Conservation (phyloP, 1,140 invertebrate species). For the Scaptomyza hsui region DNA sequence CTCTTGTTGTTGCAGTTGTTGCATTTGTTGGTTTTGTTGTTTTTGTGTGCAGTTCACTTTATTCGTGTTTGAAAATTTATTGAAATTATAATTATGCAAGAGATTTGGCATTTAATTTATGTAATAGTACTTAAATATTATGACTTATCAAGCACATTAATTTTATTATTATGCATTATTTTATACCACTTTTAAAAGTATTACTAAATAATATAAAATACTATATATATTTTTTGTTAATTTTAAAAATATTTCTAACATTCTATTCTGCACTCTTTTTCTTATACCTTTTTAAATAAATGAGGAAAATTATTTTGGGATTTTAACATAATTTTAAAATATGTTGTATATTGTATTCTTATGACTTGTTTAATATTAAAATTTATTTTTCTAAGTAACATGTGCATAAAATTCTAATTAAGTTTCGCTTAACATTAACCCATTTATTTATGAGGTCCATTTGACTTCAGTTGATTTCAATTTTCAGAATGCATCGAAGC, state of each 20-base stretch:
- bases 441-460: neutral
- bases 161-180: neutral
- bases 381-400: too few species aligned
- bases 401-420: neutral
- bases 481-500: slow-evolving; percentile 14
- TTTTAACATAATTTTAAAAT: too few species aligned
- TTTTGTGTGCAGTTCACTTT: slow-evolving; percentile 24
- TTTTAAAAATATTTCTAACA: too few species aligned
- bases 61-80: slow-evolving; percentile 45
- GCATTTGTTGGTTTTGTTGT: slow-evolving; percentile 24
- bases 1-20: slow-evolving; percentile 12
- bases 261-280: too few species aligned
- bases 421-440: neutral
- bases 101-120: slow-evolving; percentile 59
- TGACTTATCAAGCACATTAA: neutral
- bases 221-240: too few species aligned
- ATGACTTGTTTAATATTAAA: too few species aligned
- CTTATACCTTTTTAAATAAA: too few species aligned
- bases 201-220: too few species aligned
- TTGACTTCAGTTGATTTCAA: neutral
- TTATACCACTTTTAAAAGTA: too few species aligned
- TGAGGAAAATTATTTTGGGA: too few species aligned
- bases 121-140: slow-evolving; percentile 36
- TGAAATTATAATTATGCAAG: slow-evolving; percentile 63
- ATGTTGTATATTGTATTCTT: too few species aligned